Conservation (phyloP, 2,113 vertebrate genomes). For the Lamprologus speciosus region DNA sequence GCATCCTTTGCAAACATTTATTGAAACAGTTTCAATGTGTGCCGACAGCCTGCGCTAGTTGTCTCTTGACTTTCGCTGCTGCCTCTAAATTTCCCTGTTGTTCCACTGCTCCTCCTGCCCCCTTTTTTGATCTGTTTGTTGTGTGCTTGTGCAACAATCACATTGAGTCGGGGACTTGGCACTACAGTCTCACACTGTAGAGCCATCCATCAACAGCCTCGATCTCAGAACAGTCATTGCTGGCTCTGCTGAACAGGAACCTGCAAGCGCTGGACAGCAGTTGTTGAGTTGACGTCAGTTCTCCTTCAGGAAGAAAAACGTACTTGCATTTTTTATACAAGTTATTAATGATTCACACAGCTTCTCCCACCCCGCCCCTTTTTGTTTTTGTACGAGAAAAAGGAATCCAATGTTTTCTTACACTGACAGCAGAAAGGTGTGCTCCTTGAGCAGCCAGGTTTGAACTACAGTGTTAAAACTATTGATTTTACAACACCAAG, state of each 20-base stretch:
- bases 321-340: constrained; percentile 29
- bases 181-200: neutral
- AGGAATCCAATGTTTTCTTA: neutral
- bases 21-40: neutral
- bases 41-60: fast-evolving
- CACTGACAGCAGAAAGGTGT: constrained; percentile 5
- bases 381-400: neutral
- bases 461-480: constrained; percentile 45
- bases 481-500: constrained; percentile 44
- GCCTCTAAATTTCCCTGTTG: neutral
- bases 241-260: neutral
- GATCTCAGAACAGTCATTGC: neutral
- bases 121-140: neutral
- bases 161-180: neutral
- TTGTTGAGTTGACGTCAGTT: constrained; percentile 15
- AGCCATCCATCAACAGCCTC: neutral
- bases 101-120: neutral
- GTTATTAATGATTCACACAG: constrained; percentile 50
- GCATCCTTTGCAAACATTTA: neutral
- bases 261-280: neutral
- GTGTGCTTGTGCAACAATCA: neutral
- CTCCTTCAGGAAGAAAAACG: neutral
- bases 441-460: neutral
- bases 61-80: neutral
- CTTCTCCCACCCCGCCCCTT: neutral